Evolutionary conservation across 2,113 vertebrate genomes (phyloP).

Genomic region (Ptyas mucosa): DNA sequence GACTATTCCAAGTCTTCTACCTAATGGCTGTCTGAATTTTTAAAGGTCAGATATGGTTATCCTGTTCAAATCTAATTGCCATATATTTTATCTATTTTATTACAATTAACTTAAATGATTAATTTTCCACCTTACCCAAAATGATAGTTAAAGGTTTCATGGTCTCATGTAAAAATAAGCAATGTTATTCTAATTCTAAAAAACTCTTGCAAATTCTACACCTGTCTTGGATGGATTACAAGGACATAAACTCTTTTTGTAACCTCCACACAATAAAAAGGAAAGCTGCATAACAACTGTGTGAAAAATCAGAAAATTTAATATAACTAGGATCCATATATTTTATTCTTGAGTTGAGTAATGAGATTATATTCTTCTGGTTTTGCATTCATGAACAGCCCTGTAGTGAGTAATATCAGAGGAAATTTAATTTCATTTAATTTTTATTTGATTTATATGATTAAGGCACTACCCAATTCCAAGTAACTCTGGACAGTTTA

Average conservation of each 20-base stretch:
- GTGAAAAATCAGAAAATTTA: neutral
- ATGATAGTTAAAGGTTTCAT: neutral
- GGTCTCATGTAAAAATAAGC: neutral
- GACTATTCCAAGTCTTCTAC: neutral
- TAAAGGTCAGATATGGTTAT: neutral
- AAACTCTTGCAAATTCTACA: neutral
- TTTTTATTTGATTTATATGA: neutral
- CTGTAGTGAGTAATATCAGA: neutral
- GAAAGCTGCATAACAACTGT: neutral
- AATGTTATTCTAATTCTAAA: neutral
- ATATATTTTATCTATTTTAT: neutral
- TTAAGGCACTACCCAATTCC: neutral
- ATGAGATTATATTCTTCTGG: neutral
- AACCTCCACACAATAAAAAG: neutral
- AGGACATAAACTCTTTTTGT: neutral
- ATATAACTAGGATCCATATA: neutral
- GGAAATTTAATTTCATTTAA: neutral
- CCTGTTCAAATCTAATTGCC: neutral
- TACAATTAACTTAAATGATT: neutral
- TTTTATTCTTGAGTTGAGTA: neutral
- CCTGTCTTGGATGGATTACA: neutral
- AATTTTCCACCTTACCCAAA: neutral
- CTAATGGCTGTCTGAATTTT: neutral
- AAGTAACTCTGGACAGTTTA: neutral
- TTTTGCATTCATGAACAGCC: neutral